Percentiles rank a stretch among this genome's conserved stretches.
phyloP scores from a whole-genome alignment of 2,113 vertebrate species.

The Garra rufa region DNA sequence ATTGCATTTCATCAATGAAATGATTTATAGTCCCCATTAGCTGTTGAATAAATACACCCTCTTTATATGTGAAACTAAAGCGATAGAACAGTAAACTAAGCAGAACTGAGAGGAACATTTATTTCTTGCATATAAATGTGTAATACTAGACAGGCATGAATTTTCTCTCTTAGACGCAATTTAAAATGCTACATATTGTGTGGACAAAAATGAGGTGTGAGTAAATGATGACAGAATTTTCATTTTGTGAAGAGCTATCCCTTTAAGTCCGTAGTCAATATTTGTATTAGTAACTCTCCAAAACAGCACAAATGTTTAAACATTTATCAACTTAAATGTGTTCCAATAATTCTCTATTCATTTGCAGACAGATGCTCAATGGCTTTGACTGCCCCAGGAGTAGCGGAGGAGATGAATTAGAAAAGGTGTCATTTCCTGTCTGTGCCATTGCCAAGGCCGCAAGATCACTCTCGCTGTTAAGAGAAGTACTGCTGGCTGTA shows the following conservation, averaged over 20 bases:
- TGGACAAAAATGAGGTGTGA: background rate
- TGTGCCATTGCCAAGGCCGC: slow-evolving; percentile 2
- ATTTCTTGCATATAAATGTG: slow-evolving; percentile 29
- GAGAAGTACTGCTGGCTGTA: slow-evolving; percentile 38
- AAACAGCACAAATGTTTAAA: background rate
- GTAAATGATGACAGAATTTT: background rate
- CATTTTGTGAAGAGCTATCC: background rate
- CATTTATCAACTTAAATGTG: background rate
- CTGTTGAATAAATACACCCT: slow-evolving; percentile 41
- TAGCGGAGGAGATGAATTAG: slow-evolving; percentile 11
- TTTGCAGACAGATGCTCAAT: slow-evolving; percentile 18
- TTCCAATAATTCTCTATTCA: background rate
- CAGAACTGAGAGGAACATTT: slow-evolving; percentile 38
- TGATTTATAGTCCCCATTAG: slow-evolving; percentile 59
- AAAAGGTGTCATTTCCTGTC: slow-evolving; percentile 37
- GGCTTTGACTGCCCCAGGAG: background rate
- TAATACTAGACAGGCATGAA: background rate
- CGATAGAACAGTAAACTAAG: slow-evolving; percentile 41
- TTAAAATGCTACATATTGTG: background rate
- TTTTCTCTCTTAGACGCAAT: background rate
- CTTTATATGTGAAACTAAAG: slow-evolving; percentile 38
- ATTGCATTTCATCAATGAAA: slow-evolving; percentile 54
- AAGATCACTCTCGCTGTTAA: slow-evolving; percentile 42
- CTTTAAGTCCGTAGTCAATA: background rate
- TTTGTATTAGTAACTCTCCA: background rate